Percentiles rank a stretch among this genome's conserved stretches.
Evolutionary conservation across 2,113 vertebrate genomes (phyloP).

Genomic region (Peucedramus taeniatus): DNA sequence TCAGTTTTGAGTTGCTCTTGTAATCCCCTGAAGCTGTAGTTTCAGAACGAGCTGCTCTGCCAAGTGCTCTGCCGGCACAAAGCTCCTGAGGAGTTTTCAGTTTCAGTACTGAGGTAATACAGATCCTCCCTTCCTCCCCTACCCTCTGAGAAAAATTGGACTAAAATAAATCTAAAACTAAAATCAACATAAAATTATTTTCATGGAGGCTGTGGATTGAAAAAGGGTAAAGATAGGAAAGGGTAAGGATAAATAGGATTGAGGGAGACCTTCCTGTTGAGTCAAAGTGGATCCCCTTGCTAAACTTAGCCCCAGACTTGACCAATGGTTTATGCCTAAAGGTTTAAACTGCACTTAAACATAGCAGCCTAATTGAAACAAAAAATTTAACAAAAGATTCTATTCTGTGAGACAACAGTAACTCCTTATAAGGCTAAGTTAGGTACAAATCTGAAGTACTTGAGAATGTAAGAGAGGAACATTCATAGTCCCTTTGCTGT

Average conservation of each 20-base stretch:
- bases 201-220: neutral
- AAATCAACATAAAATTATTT: neutral
- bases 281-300: fast-evolving
- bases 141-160: fast-evolving
- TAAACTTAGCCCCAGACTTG: fast-evolving
- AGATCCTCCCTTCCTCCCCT: neutral
- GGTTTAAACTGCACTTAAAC: neutral
- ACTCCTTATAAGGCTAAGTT: neutral
- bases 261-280: neutral
- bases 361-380: neutral
- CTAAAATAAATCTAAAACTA: neutral
- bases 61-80: neutral
- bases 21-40: neutral
- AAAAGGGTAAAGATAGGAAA: neutral
- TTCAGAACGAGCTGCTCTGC: neutral
- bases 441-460: neutral
- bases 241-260: neutral
- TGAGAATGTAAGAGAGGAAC: neutral
- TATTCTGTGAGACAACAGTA: neutral
- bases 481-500: neutral
- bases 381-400: neutral
- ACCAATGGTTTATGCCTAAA: neutral
- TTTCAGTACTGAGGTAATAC: neutral
- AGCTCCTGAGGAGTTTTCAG: neutral
- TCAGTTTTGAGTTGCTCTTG: neutral